phyloP scores from a whole-genome alignment of 2,888 invertebrate genomes.

The Patella pellucida region DNA sequence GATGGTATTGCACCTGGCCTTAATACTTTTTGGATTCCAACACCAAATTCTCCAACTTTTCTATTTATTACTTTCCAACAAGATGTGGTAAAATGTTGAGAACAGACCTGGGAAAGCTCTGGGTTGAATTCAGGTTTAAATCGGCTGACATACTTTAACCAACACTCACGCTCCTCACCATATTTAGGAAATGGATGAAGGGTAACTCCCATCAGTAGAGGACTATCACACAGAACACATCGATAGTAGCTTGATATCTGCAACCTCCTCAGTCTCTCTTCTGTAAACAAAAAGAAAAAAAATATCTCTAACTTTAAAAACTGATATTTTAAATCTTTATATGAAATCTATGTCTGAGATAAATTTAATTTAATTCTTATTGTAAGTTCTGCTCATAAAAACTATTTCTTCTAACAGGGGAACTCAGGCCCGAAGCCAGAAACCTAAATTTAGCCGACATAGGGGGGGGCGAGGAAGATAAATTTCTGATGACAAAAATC shows the following conservation, averaged over 20 bases:
- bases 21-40: not conserved
- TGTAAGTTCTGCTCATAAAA: too few species aligned
- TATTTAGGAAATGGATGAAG: not conserved
- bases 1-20: not conserved
- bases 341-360: too few species aligned
- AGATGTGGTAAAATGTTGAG: not conserved
- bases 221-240: conserved; percentile 6
- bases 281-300: too few species aligned
- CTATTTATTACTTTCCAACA: not conserved
- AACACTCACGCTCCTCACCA: not conserved
- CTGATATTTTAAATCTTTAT: too few species aligned
- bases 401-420: too few species aligned
- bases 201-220: not conserved
- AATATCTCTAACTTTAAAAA: too few species aligned
- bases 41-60: conserved; percentile 5
- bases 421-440: too few species aligned
- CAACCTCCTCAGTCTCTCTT: too few species aligned
- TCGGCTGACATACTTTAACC: not conserved
- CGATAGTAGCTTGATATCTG: not conserved
- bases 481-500: too few species aligned
- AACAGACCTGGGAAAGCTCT: not conserved
- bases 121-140: not conserved
- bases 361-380: too few species aligned
- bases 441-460: too few species aligned
- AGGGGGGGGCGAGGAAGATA: too few species aligned